phyloP scores from a whole-genome alignment of 2,888 invertebrate species.

The Eilema depressum region DNA sequence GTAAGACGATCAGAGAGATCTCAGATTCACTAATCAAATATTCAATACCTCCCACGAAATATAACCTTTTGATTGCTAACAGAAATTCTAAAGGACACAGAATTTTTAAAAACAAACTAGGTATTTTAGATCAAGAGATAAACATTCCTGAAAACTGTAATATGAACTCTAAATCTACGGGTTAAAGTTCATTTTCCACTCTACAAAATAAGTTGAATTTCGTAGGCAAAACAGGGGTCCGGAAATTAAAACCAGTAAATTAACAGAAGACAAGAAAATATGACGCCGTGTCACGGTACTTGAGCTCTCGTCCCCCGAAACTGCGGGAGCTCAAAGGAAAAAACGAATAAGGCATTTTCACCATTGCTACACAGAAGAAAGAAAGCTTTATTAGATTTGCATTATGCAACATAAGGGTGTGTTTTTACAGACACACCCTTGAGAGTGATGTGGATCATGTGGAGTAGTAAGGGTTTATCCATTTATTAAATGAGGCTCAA shows the following conservation, averaged over 20 bases:
- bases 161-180: background rate
- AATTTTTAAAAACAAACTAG: background rate
- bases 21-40: background rate
- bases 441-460: background rate
- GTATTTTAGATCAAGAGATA: background rate
- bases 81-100: background rate
- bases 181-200: background rate
- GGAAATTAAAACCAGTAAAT: slow-evolving; percentile 58
- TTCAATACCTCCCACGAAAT: background rate
- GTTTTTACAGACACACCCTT: background rate
- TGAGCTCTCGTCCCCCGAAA: slow-evolving; percentile 20
- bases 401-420: background rate
- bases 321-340: slow-evolving; percentile 21
- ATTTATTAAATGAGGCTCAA: no score
- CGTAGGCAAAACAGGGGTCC: slow-evolving; percentile 24
- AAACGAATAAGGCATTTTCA: slow-evolving; percentile 24
- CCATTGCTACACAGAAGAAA: background rate
- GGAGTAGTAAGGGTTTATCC: no score
- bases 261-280: slow-evolving; percentile 46
- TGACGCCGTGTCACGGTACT: slow-evolving; percentile 22
- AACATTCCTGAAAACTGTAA: background rate
- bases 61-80: background rate
- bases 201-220: background rate
- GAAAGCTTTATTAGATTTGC: slow-evolving; percentile 1
- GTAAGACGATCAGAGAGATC: no score